Evolutionary conservation across 2,113 vertebrate genomes (phyloP), one percentile per base, ranked within the genome.

Genomic region (Festucalex cinctus): DNA sequence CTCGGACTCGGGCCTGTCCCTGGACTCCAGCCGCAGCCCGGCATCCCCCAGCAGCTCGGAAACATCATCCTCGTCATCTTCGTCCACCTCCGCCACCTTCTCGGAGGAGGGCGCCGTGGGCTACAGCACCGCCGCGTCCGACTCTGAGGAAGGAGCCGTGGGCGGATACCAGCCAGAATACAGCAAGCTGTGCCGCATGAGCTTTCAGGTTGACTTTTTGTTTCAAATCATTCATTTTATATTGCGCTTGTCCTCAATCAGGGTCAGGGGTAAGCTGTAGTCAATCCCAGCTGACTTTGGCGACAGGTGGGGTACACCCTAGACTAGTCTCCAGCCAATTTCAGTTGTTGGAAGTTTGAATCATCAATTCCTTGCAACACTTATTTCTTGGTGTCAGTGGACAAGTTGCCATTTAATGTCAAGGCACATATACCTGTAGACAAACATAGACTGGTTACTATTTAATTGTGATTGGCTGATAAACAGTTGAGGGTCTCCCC

Each of bases 101-200:
- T 98, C 95, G 0, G 96, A 98, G 91, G 97, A 98, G 85, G 97
- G 97, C 7, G 97, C 96, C 0, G 96, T 98, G 0, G 97, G 97
- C 24, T 99, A 98, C 88, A 98, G 94, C 88, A 97, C 96, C 0
- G 97, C 95, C 12, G 51, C 86, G 8, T 95, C 86, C 53, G 93
- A 95, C 44, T 84, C 96, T 1, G 96, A 99, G 57, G 97, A 98
- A 83, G 97, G 95, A 2, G 96, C 96, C 0, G 96, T 95, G 0
- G 93, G 93, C 0, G 95, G 95, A 6, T 97, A 96, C 82, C 97
- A 98, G 81, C 95, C 97, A 0, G 97, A 95, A 69, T 98, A 95
- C 74, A 96, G 94, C 83, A 99, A 99, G 77, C 93, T 99, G 70
- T 99, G 97, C 88, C 95, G 97, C 64, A 98, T 99, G 97, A 98